Percentiles rank a stretch among this genome's conserved stretches.
Conservation (phyloP, 2,888 invertebrate genomes). For the Trachelus stipa region DNA sequence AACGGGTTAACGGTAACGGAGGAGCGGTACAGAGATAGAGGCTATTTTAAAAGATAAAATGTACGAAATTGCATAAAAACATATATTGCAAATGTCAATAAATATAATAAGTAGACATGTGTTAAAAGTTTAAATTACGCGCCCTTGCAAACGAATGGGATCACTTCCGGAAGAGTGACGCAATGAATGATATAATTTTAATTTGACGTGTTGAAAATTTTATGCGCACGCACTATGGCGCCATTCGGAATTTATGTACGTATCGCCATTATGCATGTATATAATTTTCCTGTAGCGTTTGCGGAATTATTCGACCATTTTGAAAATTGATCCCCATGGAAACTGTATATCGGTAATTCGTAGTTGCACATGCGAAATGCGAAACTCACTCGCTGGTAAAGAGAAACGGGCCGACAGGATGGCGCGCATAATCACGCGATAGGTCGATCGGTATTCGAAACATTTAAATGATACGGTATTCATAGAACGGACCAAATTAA, state of each 20-base stretch:
- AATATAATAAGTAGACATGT: background rate
- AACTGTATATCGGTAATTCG: background rate
- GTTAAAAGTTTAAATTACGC: background rate
- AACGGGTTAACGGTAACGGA: background rate
- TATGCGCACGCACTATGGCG: background rate
- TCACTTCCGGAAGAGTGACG: background rate
- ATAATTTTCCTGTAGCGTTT: background rate
- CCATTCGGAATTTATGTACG: background rate
- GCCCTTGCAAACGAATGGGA: background rate
- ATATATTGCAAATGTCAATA: background rate
- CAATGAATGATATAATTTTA: background rate
- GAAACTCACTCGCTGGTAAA: constrained; percentile 1
- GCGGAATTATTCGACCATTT: background rate
- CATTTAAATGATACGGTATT: constrained; percentile 41
- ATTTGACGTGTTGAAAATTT: background rate
- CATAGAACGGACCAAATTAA: constrained; percentile 39
- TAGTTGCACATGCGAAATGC: background rate
- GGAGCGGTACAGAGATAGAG: background rate
- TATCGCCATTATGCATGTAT: background rate
- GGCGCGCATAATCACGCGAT: constrained; percentile 29
- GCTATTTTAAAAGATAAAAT: background rate
- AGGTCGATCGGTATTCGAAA: constrained; percentile 39
- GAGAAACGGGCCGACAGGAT: constrained; percentile 10
- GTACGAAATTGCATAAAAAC: background rate
- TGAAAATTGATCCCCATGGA: background rate